phyloP scores from a whole-genome alignment of 1,140 invertebrate species.

The Pissodes strobi region DNA sequence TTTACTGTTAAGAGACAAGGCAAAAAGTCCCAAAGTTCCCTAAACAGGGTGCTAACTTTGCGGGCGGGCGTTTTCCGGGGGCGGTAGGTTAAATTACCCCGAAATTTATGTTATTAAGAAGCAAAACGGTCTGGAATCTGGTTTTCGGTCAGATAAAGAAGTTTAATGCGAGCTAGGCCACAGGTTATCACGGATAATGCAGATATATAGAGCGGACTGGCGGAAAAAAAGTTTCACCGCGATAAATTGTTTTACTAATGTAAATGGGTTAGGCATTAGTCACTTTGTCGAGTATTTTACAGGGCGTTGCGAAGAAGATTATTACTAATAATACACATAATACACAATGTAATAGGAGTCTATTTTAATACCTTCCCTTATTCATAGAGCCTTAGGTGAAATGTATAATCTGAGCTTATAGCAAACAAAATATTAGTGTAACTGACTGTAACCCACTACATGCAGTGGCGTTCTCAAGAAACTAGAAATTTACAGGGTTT shows the following conservation, averaged over 20 bases:
- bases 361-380: too few species aligned
- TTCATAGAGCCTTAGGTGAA: too few species aligned
- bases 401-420: too few species aligned
- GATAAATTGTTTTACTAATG: slow-evolving; percentile 29
- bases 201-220: slow-evolving; percentile 20
- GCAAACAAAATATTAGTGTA: too few species aligned
- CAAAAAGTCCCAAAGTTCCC: slow-evolving; percentile 10
- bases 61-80: background rate
- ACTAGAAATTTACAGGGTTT: too few species aligned
- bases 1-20: too few species aligned
- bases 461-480: too few species aligned
- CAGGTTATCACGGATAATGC: slow-evolving; percentile 28
- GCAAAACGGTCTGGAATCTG: slow-evolving; percentile 44
- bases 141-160: slow-evolving; percentile 45
- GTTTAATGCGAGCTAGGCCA: slow-evolving; percentile 41
- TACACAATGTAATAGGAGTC: too few species aligned
- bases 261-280: background rate
- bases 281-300: too few species aligned
- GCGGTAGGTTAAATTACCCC: slow-evolving; percentile 32
- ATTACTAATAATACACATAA: too few species aligned
- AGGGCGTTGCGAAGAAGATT: too few species aligned
- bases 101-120: slow-evolving; percentile 45
- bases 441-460: too few species aligned
- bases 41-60: slow-evolving; percentile 12
- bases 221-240: background rate